phyloP scores from a whole-genome alignment of 92 coral and sea anemone species.

The Palythoa heliodiscus region DNA sequence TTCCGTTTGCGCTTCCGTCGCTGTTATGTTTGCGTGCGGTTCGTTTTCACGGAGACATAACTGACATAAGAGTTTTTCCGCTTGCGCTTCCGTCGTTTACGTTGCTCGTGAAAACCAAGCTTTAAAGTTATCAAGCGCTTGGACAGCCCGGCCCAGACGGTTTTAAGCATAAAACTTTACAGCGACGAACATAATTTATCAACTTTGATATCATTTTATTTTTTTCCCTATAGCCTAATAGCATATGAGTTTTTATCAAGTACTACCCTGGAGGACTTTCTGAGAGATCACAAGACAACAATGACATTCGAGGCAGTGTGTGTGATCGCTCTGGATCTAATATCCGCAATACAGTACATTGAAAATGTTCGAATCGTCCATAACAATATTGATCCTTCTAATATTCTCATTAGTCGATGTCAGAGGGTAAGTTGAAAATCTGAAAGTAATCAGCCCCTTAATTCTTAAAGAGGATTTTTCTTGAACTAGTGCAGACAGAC shows the following conservation, averaged over 20 bases:
- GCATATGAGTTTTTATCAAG: constrained; percentile 50
- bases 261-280: constrained; percentile 51
- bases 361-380: constrained; percentile 45
- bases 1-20: no score
- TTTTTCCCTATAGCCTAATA: constrained; percentile 18
- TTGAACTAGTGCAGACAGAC: no score
- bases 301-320: constrained; percentile 44
- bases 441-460: no score
- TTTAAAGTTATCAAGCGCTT: no score
- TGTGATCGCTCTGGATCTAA: constrained; percentile 48
- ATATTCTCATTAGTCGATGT: constrained; percentile 45
- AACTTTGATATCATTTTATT: background rate
- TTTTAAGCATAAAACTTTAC: no score
- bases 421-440: constrained; percentile 35
- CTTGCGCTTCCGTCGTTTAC: no score
- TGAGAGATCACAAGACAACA: constrained; percentile 37
- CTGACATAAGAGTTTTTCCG: no score
- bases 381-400: constrained; percentile 43
- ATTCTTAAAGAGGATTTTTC: no score
- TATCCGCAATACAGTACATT: constrained; percentile 37
- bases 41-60: no score
- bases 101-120: no score
- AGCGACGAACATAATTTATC: background rate
- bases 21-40: no score
- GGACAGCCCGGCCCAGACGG: no score